Conservation (phyloP, 2,888 invertebrate genomes). For the Hirtodrosophila cameraria region DNA sequence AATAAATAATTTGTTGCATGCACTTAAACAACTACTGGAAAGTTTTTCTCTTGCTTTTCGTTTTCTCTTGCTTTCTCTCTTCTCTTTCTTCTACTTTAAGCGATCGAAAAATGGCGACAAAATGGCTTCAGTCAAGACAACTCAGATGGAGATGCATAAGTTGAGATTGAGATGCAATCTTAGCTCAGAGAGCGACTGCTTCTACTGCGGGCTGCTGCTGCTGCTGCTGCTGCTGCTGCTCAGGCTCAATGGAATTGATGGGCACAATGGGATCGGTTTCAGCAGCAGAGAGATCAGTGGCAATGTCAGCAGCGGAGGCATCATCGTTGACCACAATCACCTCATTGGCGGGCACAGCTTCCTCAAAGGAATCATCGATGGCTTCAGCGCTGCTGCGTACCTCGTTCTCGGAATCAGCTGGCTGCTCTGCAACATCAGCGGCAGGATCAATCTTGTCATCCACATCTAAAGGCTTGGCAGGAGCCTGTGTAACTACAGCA, state of each 20-base stretch:
- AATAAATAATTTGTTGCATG: conserved; percentile 76
- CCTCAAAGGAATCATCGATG: conserved; percentile 78
- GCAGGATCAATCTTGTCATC: conserved; percentile 54
- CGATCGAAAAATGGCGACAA: conserved; percentile 61
- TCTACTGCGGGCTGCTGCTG: conserved; percentile 12
- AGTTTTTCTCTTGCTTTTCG: conserved; percentile 38
- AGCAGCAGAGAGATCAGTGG: conserved; percentile 60
- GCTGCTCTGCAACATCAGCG: conserved; percentile 48
- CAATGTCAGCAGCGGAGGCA: conserved; percentile 56
- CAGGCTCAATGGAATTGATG: conserved; percentile 21
- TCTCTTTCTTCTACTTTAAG: conserved; percentile 7
- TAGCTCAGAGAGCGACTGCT: conserved; percentile 43
- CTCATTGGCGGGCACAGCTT: conserved; percentile 74
- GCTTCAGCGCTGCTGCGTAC: conserved; percentile 75
- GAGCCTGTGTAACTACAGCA: conserved; percentile 15
- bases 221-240: conserved; percentile 17
- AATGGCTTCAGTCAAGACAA: conserved; percentile 73
- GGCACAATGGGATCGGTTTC: conserved; percentile 6
- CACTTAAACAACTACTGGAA: conserved; percentile 68
- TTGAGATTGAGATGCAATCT: conserved; percentile 26
- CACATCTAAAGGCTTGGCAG: conserved; percentile 34
- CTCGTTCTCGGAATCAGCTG: conserved; percentile 60
- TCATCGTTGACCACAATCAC: conserved; percentile 82
- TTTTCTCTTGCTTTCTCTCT: neutral
- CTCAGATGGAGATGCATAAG: conserved; percentile 8